phyloP scores from a whole-genome alignment of 2,113 vertebrate genomes.

The Ictidomys tridecemlineatus region DNA sequence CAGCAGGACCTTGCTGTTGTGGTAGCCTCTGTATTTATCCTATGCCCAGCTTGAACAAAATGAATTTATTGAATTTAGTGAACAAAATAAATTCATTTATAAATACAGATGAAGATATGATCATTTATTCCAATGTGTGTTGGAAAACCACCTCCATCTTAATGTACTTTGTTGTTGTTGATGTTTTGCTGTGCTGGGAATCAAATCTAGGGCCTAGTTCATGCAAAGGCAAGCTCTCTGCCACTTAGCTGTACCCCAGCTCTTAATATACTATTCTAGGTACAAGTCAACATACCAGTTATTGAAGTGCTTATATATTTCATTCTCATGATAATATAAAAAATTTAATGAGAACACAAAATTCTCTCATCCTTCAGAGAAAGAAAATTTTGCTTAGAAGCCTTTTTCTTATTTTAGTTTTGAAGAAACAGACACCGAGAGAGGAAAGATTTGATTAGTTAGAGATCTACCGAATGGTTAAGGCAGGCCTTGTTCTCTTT shows the following conservation, averaged over 20 bases:
- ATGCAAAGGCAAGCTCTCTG: background rate
- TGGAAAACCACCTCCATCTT: background rate
- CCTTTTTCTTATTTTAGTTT: slow-evolving; percentile 7
- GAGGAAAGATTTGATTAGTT: background rate
- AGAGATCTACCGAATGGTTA: background rate
- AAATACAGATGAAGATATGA: slow-evolving; percentile 5
- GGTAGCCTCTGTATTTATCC: background rate
- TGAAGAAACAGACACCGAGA: slow-evolving; percentile 2
- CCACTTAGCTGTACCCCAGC: background rate
- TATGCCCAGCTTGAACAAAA: background rate
- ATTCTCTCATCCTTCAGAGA: background rate
- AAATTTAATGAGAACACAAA: slow-evolving; percentile 8
- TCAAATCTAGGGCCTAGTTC: no score
- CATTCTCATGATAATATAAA: background rate
- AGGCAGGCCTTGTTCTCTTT: background rate
- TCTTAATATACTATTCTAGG: background rate
- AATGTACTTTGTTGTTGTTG: background rate
- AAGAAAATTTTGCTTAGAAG: background rate
- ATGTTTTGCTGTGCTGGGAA: background rate
- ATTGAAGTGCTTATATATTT: background rate
- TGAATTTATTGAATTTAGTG: background rate
- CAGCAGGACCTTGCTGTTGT: background rate
- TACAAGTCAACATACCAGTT: background rate
- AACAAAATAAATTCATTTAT: slow-evolving; percentile 47
- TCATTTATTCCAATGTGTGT: background rate